Evolutionary conservation across 2,113 vertebrate genomes (phyloP).

Genomic region (Sander vitreus): DNA sequence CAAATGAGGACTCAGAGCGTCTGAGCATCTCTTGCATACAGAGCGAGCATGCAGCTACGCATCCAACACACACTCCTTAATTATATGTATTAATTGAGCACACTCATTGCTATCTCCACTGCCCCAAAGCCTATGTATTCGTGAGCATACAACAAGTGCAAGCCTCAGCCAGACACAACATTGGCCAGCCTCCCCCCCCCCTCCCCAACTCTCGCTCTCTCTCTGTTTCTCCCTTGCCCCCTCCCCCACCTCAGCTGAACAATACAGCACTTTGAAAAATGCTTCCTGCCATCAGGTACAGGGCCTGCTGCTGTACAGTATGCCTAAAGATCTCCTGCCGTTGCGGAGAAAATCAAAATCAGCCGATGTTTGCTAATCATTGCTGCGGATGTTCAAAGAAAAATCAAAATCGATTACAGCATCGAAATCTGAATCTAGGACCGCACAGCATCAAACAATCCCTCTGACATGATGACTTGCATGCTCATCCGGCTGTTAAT

Average conservation of each 20-base stretch:
- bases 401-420: constrained; percentile 42
- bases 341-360: constrained; percentile 24
- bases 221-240: constrained; percentile 50
- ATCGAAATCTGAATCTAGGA: constrained; percentile 34
- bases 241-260: constrained; percentile 73
- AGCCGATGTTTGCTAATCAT: constrained; percentile 25
- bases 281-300: constrained; percentile 79
- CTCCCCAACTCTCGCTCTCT: constrained; percentile 11
- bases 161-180: constrained; percentile 84
- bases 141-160: constrained; percentile 79
- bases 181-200: constrained; percentile 51
- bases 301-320: constrained; percentile 54
- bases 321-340: constrained; percentile 2
- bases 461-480: constrained; percentile 46
- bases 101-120: constrained; percentile 14
- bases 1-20: constrained; percentile 47
- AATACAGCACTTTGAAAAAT: constrained; percentile 82
- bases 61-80: background rate
- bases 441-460: constrained; percentile 50
- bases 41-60: background rate
- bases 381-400: constrained; percentile 20
- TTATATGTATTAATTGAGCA: constrained; percentile 2
- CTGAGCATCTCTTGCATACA: constrained; percentile 2
- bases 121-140: constrained; percentile 3
- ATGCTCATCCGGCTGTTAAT: constrained; percentile 34